Base-by-base conservation (phyloP, 2,797 vertebrate genomes). In the Smutsia temminckii region DNA sequence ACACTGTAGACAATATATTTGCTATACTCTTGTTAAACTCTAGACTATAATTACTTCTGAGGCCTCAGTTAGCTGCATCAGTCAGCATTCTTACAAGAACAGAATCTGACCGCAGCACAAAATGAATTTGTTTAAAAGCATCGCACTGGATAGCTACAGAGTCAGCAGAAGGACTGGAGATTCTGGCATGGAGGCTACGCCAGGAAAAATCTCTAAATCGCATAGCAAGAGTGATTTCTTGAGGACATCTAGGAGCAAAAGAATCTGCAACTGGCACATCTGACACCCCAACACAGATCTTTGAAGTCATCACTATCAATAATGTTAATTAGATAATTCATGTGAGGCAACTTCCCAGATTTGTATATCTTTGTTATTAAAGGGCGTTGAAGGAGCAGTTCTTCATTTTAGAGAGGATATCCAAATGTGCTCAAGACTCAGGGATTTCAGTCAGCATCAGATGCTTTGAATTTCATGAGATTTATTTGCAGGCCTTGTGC, bases 51-150 rank as follows among this genome's bases (percentile, higher is more conserved):
- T 86, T 68, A 77, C 61, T 10, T 61, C 10, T 63, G 46, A 84
- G 55, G 51, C 10, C 71, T 92, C 66, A 68, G 10, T 64, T 81
- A 95, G 32, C 61, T 85, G 16, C 40, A 20, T 83, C 37, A 72
- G 23, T 93, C 95, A 51, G 17, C 14, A 27, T 79, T 91, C 63
- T 89, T 94, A 51, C 25, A 68, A 79, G 49, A 89, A 80, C 6
- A 89, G 83, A 74, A 74, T 80, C 34, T 93, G 63, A 94, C 37
- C 77, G 8, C 32, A 85, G 27, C 27, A 92, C 25, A 51, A 79
- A 92, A 69, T 14, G 18, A 85, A 69, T 93, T 61, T 85, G 74
- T 64, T 34, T 84, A 72, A 91, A 86, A 37, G 27, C n/a, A 37
- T 20, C 2, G 0, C 34, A 32, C 51, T 92, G 23, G 23, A 11